Base-by-base conservation (phyloP, 1,140 invertebrate species). In the Cepaea nemoralis region DNA sequence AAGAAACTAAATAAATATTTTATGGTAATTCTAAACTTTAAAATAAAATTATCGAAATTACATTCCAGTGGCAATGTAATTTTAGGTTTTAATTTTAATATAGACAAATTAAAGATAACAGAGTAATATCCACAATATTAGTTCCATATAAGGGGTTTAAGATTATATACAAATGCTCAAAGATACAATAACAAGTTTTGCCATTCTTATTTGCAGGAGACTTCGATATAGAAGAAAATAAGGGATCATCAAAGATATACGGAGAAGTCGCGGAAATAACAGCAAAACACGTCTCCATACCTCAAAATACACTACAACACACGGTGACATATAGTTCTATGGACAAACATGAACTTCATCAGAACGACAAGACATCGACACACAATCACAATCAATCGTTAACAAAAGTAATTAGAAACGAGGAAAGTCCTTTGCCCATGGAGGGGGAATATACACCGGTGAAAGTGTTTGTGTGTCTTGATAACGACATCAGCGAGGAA, bases 151-250 rank as follows among this genome's bases (percentile, higher is more conserved):
- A n/a, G n/a, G n/a, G n/a, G n/a, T n/a, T n/a, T n/a, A n/a, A n/a
- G n/a, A n/a, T n/a, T n/a, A n/a, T n/a, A n/a, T n/a, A n/a, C n/a
- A n/a, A n/a, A n/a, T n/a, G n/a, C n/a, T n/a, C n/a, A n/a, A n/a
- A n/a, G 50, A 3, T 22, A 19, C 50, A 55, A 24, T 55, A 55
- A 63, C 27, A 31, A 63, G 1, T 10, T 31, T 63, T 63, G 59
- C 59, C 59, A 63, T 63, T 63, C 59, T 63, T 63, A 27, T 63
- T 63, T 63, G 59, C 59, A 63, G 50, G 50, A 22, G 59, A 63
- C 27, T 27, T 31, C 5, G 10, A 2, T 6, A 19, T 63, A 31
- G n/a, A 27, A 31, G 27, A n/a, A 8, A 31, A n/a, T 63, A 27
- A 63, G 27, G 27, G 8, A 16, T 1, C 10, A 1, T 27, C 27